phyloP scores from a whole-genome alignment of 2,888 invertebrate genomes.

The Lycophotia porphyrea region DNA sequence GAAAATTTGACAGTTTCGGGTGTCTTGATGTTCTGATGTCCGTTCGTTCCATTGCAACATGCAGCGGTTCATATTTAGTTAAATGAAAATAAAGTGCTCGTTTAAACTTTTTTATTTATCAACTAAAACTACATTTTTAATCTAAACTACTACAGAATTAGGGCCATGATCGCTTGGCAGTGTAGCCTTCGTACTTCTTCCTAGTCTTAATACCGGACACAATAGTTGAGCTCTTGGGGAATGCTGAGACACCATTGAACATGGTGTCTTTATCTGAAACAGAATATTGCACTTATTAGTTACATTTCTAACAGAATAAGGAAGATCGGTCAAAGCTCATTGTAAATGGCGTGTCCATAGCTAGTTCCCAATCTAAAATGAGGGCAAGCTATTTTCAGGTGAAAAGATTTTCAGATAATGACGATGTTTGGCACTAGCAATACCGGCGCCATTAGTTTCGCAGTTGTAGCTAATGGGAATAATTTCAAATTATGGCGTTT shows the following conservation, averaged over 20 bases:
- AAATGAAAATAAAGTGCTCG: not conserved
- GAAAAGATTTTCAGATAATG: not conserved
- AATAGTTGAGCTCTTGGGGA: conserved; percentile 95
- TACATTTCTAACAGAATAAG: not conserved
- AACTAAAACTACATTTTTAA: conserved; percentile 58
- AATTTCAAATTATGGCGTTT: not conserved
- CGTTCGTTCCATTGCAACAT: not conserved
- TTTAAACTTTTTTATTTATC: conserved; percentile 41
- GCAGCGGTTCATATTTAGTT: not conserved
- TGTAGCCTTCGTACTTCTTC: conserved; percentile 94
- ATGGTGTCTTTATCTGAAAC: conserved; percentile 85
- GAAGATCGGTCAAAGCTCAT: not conserved
- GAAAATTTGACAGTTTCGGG: no score
- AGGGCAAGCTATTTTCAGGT: not conserved
- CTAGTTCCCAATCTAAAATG: not conserved
- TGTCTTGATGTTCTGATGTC: no score
- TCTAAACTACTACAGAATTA: conserved; percentile 65
- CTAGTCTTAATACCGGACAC: conserved; percentile 95
- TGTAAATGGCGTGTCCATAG: not conserved
- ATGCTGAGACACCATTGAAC: conserved; percentile 94
- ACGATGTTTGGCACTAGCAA: not conserved
- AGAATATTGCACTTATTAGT: conserved; percentile 5
- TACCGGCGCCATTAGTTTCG: not conserved
- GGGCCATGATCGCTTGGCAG: conserved; percentile 92
- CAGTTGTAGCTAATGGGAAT: no score